Evolutionary conservation across 2,888 invertebrate species (phyloP), one percentile per base, ranked within the genome.

Genomic region (Celastrina argiolus): DNA sequence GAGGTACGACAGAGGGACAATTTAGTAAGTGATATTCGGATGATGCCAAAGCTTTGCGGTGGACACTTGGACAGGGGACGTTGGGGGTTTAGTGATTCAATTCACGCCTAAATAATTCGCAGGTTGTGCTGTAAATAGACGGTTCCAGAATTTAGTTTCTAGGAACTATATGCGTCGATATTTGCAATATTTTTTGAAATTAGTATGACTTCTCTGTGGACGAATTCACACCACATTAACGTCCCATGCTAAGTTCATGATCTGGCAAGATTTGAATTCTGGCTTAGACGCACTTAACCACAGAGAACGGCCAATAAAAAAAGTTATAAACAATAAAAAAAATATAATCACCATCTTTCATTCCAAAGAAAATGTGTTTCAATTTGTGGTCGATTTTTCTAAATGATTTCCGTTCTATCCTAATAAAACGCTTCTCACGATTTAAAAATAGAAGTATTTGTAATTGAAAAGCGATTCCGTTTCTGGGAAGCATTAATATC

Each of bases 381-480:
- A 51, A 51, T 51, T 51, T 51, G 51, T 26, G 22, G 22, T 22
- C 51, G 51, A 26, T 12, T 51, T 51, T 26, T 5, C 51, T 14
- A 51, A 51, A 51, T 26, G 22, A 51, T 51, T 51, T 51, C 51
- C 51, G 51, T 22, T 51, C 22, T 51, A 51, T 51, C 51, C 22
- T 51, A 22, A 51, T 51, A 51, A 26, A 51, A 51, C 22, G 10
- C 51, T 3, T 51, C 51, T 12, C 51, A 22, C 22, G 51, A 16
- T 26, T 14, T 26, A 51, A 51, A 51, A 51, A 51, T 51, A 51
- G 51, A 51, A 51, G 22, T 51, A 10, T 51, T 58, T 18, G 58
- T 58, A 31, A 58, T 58, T 31, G 58, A 58, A 58, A 26, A 58
- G n/a, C 58, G 31, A 58, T 58, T 31, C 58, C 58, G 31, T 58